These are phyloP conservation scores for Chloropsis cyanopogon DNA, from an alignment of 2,113 vertebrate species.

Conservation along the genomic window DNA sequence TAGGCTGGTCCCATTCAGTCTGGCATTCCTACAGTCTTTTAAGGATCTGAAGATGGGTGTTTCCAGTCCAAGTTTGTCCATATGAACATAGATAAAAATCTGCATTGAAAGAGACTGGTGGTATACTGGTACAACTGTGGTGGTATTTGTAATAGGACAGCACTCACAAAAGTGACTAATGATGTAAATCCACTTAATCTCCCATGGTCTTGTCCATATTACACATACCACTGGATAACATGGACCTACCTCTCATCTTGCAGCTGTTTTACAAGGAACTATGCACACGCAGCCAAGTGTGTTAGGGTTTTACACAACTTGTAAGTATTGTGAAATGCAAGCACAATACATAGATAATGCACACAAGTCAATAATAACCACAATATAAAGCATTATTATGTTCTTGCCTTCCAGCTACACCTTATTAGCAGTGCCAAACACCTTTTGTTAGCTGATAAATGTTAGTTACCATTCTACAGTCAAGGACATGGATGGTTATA, in stretches of 20 bases:
- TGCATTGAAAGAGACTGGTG: background rate
- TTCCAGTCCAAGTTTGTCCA: background rate
- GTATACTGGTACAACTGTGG: background rate
- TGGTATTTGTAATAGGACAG: background rate
- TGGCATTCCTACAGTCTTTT: background rate
- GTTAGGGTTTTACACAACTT: background rate
- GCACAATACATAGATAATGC: background rate
- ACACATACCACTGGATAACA: background rate
- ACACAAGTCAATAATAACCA: background rate
- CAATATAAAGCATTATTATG: background rate
- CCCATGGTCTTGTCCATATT: background rate
- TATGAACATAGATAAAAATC: background rate
- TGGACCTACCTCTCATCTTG: background rate
- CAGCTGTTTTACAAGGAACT: background rate
- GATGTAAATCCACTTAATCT: background rate
- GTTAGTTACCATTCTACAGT: constrained; percentile 80
- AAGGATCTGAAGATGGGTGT: background rate
- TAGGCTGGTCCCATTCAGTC: background rate
- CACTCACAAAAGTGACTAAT: background rate
- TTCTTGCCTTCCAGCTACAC: background rate
- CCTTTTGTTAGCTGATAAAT: background rate
- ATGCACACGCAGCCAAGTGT: background rate
- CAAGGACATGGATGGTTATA: constrained; percentile 81
- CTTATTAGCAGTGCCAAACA: background rate
- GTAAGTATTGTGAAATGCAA: background rate